Evolutionary conservation across 2,888 invertebrate species (phyloP), one percentile per base, ranked within the genome.

Genomic region (Chalcis sispes): DNA sequence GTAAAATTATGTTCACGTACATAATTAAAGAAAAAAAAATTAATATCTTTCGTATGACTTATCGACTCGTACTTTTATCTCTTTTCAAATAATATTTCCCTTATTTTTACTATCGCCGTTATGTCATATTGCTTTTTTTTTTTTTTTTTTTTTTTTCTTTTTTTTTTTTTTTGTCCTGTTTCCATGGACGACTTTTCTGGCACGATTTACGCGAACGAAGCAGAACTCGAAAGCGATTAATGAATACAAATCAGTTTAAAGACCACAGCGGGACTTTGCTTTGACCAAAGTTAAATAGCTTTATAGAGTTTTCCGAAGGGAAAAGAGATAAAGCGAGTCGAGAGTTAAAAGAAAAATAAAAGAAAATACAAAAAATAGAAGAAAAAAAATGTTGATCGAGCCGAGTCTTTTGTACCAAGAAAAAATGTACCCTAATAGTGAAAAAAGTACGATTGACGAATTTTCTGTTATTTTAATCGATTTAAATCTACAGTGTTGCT

Each of bases 231-330:
- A 71, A 61, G 56, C 71, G 74, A 74, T 77, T 77, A 77, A 77
- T 77, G 77, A 77, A 77, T 77, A 77, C 77, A 74, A 77, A 77
- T 77, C 62, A 77, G 77, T 77, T 74, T 70, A 71, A 77, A 71
- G 56, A 61, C 66, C 50, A 54, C 56, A 48, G 25, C 52, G 65
- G 64, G 59, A 72, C 46, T 54, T 15, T 20, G n/a, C 46, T 27
- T 0, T 54, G 29, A 50, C 56, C 61, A 3, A 74, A 77, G 65
- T 77, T 77, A 62, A 77, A 77, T 74, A 62, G 71, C 77, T 77
- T 71, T 74, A 74, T 27, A 46, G 56, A 70, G 58, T 72, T 64
- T 72, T 72, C 46, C 20, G 7, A 3, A 7, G 64, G 27, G 46
- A 25, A 15, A n/a, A n/a, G n/a, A n/a, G n/a, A n/a, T n/a, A n/a